Percentiles rank a stretch among this genome's conserved stretches.
phyloP scores from a whole-genome alignment of 2,797 vertebrate genomes.

The Chromobotia macracanthus region DNA sequence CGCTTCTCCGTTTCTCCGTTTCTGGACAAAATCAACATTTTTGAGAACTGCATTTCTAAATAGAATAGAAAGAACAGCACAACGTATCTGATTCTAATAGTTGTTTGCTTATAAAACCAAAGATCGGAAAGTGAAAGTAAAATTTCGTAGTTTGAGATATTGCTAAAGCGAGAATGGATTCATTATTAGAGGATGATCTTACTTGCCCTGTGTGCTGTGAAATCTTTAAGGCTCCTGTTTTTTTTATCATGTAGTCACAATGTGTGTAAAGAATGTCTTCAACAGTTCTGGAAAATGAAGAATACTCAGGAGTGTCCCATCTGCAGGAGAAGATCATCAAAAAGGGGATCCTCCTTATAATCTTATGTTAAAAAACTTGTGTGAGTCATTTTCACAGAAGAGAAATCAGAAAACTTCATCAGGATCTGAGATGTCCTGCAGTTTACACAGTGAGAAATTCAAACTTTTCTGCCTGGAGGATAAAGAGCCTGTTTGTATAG shows the following conservation, averaged over 20 bases:
- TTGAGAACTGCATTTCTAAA: too few relatives aligned
- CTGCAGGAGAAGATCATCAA: conserved; percentile 4
- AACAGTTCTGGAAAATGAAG: not conserved
- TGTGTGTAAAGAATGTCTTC: conserved; percentile 14
- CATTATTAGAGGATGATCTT: not conserved
- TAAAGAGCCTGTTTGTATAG: conserved; percentile 5
- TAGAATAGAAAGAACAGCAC: too few relatives aligned
- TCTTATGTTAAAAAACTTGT: conserved; percentile 3
- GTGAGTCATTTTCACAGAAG: not conserved
- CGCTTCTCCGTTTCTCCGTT: too few relatives aligned
- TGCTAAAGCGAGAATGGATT: too few relatives aligned
- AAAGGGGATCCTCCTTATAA: not conserved
- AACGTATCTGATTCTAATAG: too few relatives aligned
- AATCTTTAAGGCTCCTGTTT: not conserved
- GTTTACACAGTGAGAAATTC: conserved; percentile 7
- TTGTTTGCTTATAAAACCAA: too few relatives aligned
- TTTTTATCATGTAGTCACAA: conserved; percentile 18
- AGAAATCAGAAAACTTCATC: not conserved
- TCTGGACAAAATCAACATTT: too few relatives aligned
- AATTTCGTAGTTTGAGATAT: too few relatives aligned
- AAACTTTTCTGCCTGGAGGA: conserved; percentile 21
- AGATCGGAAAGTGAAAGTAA: too few relatives aligned
- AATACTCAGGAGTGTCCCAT: not conserved
- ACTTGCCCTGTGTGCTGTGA: conserved; percentile 4
- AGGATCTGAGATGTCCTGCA: not conserved